Conservation (phyloP, 2,113 vertebrate species). For the Cercopithecus mona region DNA sequence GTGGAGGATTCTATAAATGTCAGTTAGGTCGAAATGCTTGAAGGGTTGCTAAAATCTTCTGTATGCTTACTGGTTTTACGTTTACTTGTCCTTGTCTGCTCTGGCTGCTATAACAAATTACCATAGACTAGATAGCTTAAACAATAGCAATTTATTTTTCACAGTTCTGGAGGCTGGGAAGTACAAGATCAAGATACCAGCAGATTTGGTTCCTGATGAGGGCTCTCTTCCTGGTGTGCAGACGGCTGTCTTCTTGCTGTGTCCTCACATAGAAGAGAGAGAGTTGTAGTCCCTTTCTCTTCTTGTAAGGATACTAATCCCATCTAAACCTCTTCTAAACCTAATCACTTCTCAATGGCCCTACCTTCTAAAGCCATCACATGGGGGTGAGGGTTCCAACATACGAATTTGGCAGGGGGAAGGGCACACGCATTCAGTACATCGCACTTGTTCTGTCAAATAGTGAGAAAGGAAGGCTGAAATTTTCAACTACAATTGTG, state of each 20-base stretch:
- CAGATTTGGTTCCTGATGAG: not conserved
- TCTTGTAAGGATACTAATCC: not conserved
- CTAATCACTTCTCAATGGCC: not conserved
- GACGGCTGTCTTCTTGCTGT: not conserved
- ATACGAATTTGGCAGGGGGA: not conserved
- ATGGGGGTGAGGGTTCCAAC: not conserved
- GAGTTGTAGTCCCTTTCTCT: not conserved
- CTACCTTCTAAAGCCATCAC: not conserved
- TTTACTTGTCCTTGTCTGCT: not conserved
- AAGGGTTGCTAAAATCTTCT: not conserved
- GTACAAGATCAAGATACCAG: not conserved
- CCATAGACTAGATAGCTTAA: not conserved
- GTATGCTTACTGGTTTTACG: not conserved
- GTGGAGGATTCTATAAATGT: rapidly evolving
- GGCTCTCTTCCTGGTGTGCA: not conserved
- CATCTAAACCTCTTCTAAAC: not conserved
- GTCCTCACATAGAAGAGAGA: not conserved
- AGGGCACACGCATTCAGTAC: not conserved
- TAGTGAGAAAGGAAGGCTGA: not conserved
- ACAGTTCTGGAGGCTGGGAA: not conserved
- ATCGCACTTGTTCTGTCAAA: not conserved
- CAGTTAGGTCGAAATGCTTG: not conserved
- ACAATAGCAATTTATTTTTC: not conserved
- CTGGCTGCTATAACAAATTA: not conserved
- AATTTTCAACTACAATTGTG: not conserved